Conservation (phyloP, 2,113 vertebrate species). For the Saguinus imperator region DNA sequence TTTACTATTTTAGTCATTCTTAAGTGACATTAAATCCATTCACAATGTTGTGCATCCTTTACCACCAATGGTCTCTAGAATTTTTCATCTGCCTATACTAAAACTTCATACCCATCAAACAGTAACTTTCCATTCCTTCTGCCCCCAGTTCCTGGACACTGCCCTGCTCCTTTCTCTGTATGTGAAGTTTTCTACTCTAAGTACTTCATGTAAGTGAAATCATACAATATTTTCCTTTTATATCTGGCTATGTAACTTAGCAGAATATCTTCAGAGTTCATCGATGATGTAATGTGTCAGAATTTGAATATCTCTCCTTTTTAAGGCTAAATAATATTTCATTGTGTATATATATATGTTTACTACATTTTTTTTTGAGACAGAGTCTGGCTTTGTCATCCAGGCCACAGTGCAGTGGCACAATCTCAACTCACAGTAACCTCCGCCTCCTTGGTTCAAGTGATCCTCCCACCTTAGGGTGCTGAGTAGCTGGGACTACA, state of each 20-base stretch:
- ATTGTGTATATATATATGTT: neutral
- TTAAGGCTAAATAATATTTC: neutral
- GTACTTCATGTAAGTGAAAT: neutral
- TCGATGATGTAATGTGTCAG: neutral
- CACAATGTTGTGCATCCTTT: neutral
- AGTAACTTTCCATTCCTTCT: neutral
- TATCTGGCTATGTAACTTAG: neutral
- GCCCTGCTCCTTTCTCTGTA: neutral
- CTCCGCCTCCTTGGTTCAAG: too few relatives aligned
- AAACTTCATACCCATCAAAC: neutral
- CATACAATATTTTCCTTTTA: neutral
- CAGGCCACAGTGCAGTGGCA: too few relatives aligned
- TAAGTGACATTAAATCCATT: neutral
- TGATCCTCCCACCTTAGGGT: too few relatives aligned
- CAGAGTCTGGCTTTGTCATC: too few relatives aligned
- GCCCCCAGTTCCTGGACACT: neutral
- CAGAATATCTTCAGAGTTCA: neutral
- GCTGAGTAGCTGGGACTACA: too few relatives aligned
- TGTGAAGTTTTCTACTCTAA: neutral
- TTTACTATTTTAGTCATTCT: neutral
- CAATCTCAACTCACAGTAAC: too few relatives aligned
- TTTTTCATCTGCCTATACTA: neutral
- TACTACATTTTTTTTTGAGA: too few relatives aligned
- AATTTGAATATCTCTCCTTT: neutral
- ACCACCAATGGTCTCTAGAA: neutral